Base-by-base conservation (phyloP, 2,888 invertebrate species). In the Morpho deidamia region DNA sequence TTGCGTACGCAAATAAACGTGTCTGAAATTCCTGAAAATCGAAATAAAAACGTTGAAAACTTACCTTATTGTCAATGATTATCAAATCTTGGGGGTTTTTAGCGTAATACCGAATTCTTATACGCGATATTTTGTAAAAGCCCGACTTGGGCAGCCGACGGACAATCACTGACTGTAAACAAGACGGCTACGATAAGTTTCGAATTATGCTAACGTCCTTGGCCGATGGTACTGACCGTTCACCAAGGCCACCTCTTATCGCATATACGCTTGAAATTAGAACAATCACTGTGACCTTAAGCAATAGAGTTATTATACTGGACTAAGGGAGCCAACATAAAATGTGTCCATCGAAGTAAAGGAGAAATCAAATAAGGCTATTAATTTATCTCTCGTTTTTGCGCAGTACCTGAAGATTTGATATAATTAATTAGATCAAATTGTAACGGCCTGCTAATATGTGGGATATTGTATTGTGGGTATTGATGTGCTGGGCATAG, bases 221-320 rank as follows among this genome's bases (percentile, higher is more conserved):
- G 87, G 76, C 67, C 71, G 65, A 68, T 70, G 76, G 72, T 78
- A 81, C 83, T 81, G 81, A 82, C 79, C 83, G 78, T 71, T 64
- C 59, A 56, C 61, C 84, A 87, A 89, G 87, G 88, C 76, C 84
- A 67, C 58, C 56, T 64, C 66, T 81, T 78, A 81, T 80, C 78
- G 78, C 69, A 69, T 71, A 74, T 81, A 84, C 85, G 83, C 84
- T 83, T 84, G 78, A 74, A 79, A 82, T 83, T 78, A 81, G 64
- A 63, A 56, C 58, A 67, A 51, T 51, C 48, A 56, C 39, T 46
- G 44, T 11, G 53, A 46, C 49, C 51, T 55, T 23, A 23, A 23
- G 23, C 23, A 3, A 23, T n/a, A n/a, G n/a, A n/a, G n/a, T n/a
- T n/a, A n/a, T n/a, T n/a, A n/a, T n/a, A n/a, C n/a, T n/a, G n/a